Evolutionary conservation across 1,140 invertebrate species (phyloP).

Genomic region (Scylla paramamosain): DNA sequence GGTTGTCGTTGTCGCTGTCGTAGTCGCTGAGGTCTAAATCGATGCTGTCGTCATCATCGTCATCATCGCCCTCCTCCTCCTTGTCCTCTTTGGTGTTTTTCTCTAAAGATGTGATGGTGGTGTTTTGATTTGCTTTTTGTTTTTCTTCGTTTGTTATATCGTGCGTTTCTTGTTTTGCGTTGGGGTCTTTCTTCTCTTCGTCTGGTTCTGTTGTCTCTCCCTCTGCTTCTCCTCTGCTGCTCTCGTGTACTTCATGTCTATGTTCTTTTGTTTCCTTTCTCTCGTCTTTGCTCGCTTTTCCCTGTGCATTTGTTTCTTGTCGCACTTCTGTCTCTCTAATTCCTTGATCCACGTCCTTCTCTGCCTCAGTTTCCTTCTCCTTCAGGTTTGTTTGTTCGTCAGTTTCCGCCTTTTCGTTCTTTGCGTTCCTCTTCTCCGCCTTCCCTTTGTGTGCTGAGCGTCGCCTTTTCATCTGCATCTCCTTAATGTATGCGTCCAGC

Average conservation of each 20-base stretch:
- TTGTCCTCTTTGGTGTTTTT: background rate
- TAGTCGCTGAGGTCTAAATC: constrained; percentile 68
- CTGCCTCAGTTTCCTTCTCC: too few relatives aligned
- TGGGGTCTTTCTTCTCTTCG: background rate
- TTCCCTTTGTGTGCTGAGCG: background rate
- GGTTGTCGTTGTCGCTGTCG: constrained; percentile 68
- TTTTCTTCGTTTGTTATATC: background rate
- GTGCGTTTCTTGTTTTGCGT: background rate
- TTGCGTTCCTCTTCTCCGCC: background rate
- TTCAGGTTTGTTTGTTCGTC: background rate
- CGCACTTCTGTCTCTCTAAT: background rate
- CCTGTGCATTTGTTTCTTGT: background rate
- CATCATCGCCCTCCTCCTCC: background rate
- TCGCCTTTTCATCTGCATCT: constrained; percentile 59
- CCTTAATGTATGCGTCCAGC: constrained; percentile 59
- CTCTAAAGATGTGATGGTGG: background rate
- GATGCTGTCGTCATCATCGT: constrained; percentile 61
- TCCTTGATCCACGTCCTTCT: background rate
- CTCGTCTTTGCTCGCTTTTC: background rate
- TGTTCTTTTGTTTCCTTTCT: background rate
- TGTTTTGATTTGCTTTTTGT: background rate
- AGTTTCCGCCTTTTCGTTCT: background rate
- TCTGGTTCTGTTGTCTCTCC: background rate
- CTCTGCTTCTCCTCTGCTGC: background rate
- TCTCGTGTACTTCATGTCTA: background rate